Evolutionary conservation across 2,888 invertebrate genomes (phyloP), one percentile per base, ranked within the genome.

Genomic region (Heteropelma amictum): DNA sequence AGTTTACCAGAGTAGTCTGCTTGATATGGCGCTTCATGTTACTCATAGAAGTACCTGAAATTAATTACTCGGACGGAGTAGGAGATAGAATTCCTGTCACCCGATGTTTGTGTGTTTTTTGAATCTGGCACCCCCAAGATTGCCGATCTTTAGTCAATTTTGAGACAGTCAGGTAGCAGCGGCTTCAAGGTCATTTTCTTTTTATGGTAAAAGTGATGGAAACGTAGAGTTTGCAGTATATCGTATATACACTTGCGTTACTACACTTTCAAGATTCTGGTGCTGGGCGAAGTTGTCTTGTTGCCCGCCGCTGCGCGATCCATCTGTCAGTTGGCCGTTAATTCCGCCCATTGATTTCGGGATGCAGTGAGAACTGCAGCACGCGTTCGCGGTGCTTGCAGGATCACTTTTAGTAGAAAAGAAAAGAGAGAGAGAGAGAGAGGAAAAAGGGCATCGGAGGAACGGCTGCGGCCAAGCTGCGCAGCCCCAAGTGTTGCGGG

Each of bases 271-370:
- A n/a, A n/a, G n/a, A n/a, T n/a, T n/a, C n/a, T 38, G 38, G 14
- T 14, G 38, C 14, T 40, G 54, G 45, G 47, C 54, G 63, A 63
- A 58, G 51, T 69, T 12, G 73, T 63, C 58, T 71, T 51, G 40
- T 54, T 21, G 63, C 30, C 64, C 4, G 33, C 19, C 28, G 19
- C 60, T 53, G 78, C 69, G 73, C 76, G 76, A 79, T 75, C 72
- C 77, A 75, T 77, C 78, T 69, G 75, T 76, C 77, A 75, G 70
- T 77, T 75, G 77, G 64, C 70, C 67, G 77, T 83, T 80, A 81
- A 80, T 81, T 81, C 76, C 71, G 78, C 72, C 65, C 72, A 77
- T 79, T 72, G 73, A 81, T 78, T 81, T 78, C 83, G 63, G 35
- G 54, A 78, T 79, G 80, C 67, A 61, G 53, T 72, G 45, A 28